Conservation (phyloP, 2,113 vertebrate genomes). For the Colius striatus region DNA sequence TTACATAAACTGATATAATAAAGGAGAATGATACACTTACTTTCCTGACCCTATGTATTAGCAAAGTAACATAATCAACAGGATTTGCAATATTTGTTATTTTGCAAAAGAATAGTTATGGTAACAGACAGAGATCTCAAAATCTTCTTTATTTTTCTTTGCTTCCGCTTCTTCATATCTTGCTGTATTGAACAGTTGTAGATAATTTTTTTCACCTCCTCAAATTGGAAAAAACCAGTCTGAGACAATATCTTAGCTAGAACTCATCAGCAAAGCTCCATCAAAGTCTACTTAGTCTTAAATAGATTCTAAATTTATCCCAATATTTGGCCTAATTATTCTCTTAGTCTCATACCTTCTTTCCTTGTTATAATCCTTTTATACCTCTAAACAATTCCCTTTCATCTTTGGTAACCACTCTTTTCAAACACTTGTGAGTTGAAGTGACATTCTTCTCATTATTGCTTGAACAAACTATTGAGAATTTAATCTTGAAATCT, state of each 20-base stretch:
- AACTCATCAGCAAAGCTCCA: background rate
- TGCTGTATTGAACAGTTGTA: background rate
- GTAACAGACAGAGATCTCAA: background rate
- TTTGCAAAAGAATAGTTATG: background rate
- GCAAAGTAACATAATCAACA: background rate
- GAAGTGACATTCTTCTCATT: background rate
- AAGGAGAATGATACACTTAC: background rate
- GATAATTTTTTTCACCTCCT: background rate
- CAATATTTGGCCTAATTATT: background rate
- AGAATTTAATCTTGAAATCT: background rate
- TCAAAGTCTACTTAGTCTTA: background rate
- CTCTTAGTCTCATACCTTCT: background rate
- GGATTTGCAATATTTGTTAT: background rate
- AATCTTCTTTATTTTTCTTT: background rate
- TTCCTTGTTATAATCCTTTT: background rate
- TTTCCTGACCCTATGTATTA: background rate
- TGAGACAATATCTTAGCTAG: background rate
- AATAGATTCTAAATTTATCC: background rate
- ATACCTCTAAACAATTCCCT: background rate
- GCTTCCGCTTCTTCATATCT: background rate
- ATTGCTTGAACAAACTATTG: background rate
- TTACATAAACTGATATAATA: background rate
- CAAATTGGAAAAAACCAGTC: background rate
- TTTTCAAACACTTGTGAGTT: background rate
- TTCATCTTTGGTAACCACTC: background rate